Conservation (phyloP, 2,797 vertebrate genomes). For the Gorsachius magnificus region DNA sequence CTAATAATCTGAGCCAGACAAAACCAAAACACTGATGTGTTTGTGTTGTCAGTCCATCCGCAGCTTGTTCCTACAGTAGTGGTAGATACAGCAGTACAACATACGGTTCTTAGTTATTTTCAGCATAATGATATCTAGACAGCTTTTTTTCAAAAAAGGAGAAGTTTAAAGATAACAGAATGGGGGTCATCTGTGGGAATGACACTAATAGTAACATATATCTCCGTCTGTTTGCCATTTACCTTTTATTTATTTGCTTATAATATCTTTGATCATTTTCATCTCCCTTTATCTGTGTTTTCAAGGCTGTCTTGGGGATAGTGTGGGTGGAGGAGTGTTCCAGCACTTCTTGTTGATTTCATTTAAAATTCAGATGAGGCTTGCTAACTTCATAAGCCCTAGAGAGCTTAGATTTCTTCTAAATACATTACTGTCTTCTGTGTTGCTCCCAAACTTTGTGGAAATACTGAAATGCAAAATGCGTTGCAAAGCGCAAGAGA, state of each 20-base stretch:
- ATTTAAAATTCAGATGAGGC: conserved; percentile 36
- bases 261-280: not conserved
- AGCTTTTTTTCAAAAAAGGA: not conserved
- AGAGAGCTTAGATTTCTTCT: not conserved
- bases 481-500: not conserved
- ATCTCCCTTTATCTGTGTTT: not conserved
- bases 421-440: not conserved
- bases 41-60: not conserved
- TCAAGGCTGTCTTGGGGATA: not conserved
- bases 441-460: not conserved
- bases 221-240: not conserved
- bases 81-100: not conserved
- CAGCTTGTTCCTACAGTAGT: not conserved
- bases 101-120: not conserved
- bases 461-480: not conserved
- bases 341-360: not conserved
- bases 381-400: not conserved
- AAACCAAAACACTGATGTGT: not conserved
- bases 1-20: not conserved
- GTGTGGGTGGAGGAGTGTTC: conserved; percentile 22
- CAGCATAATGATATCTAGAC: not conserved
- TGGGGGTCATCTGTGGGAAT: not conserved
- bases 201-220: not conserved
- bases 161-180: not conserved
- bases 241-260: conserved; percentile 5